Conservation (phyloP, 2,113 vertebrate species). For the Tor tambroides region DNA sequence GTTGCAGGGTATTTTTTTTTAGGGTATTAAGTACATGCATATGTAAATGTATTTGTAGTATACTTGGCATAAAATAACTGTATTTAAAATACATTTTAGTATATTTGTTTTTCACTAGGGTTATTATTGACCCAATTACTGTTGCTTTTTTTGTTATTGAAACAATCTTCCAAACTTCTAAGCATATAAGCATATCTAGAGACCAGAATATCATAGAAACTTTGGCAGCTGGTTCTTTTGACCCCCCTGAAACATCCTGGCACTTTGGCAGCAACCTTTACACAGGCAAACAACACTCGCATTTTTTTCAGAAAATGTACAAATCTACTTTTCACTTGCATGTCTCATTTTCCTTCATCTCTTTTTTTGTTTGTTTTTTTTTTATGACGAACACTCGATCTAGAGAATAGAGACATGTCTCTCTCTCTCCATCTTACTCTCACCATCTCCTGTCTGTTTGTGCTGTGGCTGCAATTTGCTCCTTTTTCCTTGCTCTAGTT, state of each 20-base stretch:
- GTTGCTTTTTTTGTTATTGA: too few species aligned
- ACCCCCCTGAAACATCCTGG: neutral
- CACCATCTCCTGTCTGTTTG: constrained; percentile 56
- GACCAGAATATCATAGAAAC: neutral
- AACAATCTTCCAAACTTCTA: neutral
- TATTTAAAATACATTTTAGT: too few species aligned
- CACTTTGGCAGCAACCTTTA: neutral
- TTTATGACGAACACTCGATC: neutral
- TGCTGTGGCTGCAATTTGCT: constrained; percentile 56
- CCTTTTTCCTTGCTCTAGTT: constrained; percentile 65
- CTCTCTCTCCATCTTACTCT: constrained; percentile 39
- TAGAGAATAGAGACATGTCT: neutral
- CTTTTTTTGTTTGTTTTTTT: constrained; percentile 31
- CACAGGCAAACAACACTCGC: too few species aligned
- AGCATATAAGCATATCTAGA: neutral
- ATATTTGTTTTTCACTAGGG: too few species aligned
- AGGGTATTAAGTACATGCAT: too few species aligned
- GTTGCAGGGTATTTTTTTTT: too few species aligned
- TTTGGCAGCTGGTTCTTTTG: too few species aligned
- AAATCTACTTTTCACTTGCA: neutral
- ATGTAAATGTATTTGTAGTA: too few species aligned
- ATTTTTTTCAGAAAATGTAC: neutral
- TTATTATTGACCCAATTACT: too few species aligned
- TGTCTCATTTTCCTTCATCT: neutral
- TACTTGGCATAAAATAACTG: too few species aligned